Base-by-base conservation (phyloP, 2,113 vertebrate species). In the Pelecanoides urinatrix region DNA sequence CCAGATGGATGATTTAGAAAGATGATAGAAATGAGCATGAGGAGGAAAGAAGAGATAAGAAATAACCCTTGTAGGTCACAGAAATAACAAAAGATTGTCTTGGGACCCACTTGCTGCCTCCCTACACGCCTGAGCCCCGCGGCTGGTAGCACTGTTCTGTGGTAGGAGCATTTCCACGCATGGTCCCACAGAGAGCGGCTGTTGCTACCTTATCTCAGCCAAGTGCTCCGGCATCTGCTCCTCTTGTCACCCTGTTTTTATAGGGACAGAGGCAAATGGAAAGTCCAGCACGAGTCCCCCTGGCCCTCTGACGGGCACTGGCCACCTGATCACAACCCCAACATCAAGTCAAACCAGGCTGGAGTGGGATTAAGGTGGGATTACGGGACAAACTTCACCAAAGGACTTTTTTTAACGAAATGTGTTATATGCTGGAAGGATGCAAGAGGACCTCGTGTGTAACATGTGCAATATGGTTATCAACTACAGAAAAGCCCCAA, bases 91-190 rank as follows among this genome's bases (percentile, higher is more conserved):
- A 81, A 65, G 14, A 50, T 23, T 87, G 15, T 82, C 8, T 42
- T 78, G 25, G 25, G 55, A 75, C 20, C 40, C 22, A 26, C 29
- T 47, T 79, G 27, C 27, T 88, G 42, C 27, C 34, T 86, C 9
- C 21, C 17, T 6, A n/a, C 22, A 21, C 44, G 67, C 26, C 52
- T 23, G 36, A 86, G 30, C n/a, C n/a, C 25, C 78, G 53, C 1
- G 0, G 3, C 59, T 45, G 30, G 36, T 30, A 78, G 56, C 30
- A 38, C 30, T 0, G 0, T 16, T 16, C 23, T 76, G 58, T 1
- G 2, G 20, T 42, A 38, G 49, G 38, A 77, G 21, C 44, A 63
- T 52, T 92, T 78, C 80, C 50, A 27, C 3, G 2, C 5, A 0
- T 30, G 21, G 45, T 55, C 29, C 36, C 27, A 12, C 0, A 2